A percentile compares a stretch with the other conserved stretches of the same genome.
Conservation (phyloP, 2,888 invertebrate species). For the Drosophila emarginata region DNA sequence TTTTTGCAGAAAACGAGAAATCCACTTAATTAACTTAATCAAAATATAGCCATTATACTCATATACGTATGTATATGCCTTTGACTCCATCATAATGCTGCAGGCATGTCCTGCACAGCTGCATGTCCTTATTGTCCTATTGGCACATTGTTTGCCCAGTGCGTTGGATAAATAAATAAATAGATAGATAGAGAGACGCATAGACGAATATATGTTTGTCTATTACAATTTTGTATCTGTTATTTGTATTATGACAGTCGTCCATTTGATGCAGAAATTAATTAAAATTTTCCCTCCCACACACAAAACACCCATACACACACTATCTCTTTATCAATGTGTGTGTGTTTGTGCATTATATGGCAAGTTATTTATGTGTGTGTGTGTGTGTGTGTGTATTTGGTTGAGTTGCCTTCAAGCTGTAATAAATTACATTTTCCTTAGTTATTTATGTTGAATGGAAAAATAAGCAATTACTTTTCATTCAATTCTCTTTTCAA, state of each 20-base stretch:
- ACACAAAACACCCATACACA: neutral
- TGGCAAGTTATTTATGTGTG: neutral
- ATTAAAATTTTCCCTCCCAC: conserved; percentile 59
- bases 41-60: conserved; percentile 72
- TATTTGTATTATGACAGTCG: conserved; percentile 70
- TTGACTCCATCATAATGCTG: neutral
- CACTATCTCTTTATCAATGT: neutral
- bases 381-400: neutral
- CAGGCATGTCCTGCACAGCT: conserved; percentile 32
- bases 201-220: conserved; percentile 17
- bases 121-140: conserved; percentile 43
- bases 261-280: conserved; percentile 62
- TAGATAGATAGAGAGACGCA: conserved; percentile 30
- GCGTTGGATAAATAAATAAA: conserved; percentile 31
- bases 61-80: conserved; percentile 25
- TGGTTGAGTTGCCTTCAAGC: conserved; percentile 34
- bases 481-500: conserved; percentile 19
- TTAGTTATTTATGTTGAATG: conserved; percentile 22
- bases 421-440: conserved; percentile 41
- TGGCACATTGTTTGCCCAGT: conserved; percentile 32
- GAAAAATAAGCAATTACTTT: conserved; percentile 38
- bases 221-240: conserved; percentile 14
- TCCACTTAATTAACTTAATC: conserved; percentile 76
- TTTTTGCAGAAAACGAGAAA: conserved; percentile 48
- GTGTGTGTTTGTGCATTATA: neutral